Conservation (phyloP, 2,113 vertebrate genomes). For the Trichechus manatus region DNA sequence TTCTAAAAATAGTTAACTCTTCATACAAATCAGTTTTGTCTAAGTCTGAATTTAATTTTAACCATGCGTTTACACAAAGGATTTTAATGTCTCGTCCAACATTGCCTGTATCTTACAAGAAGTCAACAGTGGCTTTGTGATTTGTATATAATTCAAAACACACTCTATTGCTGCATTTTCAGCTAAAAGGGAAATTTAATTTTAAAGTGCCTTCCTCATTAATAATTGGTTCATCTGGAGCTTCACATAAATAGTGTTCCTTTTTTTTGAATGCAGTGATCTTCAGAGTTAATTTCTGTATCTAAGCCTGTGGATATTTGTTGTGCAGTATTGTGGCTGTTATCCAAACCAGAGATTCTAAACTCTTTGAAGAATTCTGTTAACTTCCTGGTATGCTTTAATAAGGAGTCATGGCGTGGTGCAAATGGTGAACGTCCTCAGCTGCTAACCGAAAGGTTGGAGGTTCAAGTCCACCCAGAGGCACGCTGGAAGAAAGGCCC, state of each 20-base stretch:
- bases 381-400: too few species aligned
- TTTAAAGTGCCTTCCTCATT: not conserved
- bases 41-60: not conserved
- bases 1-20: not conserved
- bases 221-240: not conserved
- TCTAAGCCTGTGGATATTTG: not conserved
- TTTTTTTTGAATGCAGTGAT: fast-evolving
- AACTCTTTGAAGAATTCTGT: not conserved
- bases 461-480: not conserved
- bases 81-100: not conserved
- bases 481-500: not conserved
- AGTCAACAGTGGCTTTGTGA: not conserved
- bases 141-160: not conserved
- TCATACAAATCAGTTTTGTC: not conserved
- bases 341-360: not conserved
- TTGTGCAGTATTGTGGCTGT: not conserved
- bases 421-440: not conserved
- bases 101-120: not conserved
- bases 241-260: not conserved
- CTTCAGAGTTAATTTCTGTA: not conserved
- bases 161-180: not conserved
- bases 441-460: not conserved
- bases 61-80: not conserved
- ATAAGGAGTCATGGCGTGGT: not conserved
- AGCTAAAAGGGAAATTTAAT: not conserved